A percentile compares a stretch with the other conserved stretches of the same genome.
phyloP scores from a whole-genome alignment of 2,888 invertebrate genomes.

The Amphipyra tragopoginis region DNA sequence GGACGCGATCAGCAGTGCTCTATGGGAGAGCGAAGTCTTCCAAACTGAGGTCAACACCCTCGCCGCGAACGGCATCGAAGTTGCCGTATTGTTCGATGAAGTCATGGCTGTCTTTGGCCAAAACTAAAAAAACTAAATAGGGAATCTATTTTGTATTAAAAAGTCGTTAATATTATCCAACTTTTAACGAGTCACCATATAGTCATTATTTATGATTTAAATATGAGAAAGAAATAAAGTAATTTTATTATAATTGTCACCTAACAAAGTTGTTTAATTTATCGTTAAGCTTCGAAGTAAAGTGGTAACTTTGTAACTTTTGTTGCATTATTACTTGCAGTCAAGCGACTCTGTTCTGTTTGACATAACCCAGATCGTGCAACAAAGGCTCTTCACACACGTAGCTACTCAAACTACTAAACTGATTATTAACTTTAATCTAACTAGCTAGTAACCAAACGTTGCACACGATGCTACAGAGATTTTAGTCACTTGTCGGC shows the following conservation, averaged over 20 bases:
- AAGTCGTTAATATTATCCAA: background rate
- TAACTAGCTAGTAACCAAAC: too few species aligned
- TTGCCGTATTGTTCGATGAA: conserved; percentile 64
- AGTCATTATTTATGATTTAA: conserved; percentile 10
- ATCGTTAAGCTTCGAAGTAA: background rate
- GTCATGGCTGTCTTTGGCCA: conserved; percentile 77
- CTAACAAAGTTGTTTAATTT: conserved; percentile 16
- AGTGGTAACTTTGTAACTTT: conserved; percentile 10
- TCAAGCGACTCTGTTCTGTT: too few species aligned
- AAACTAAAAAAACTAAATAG: conserved; percentile 50
- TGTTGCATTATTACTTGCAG: background rate
- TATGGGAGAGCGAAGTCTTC: conserved; percentile 75
- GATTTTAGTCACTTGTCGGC: too few species aligned
- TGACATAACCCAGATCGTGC: too few species aligned
- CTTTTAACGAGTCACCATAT: background rate
- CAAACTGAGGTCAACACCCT: conserved; percentile 69
- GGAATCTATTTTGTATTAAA: background rate
- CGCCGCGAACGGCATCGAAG: conserved; percentile 72
- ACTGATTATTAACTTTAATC: too few species aligned
- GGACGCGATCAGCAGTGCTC: conserved; percentile 65
- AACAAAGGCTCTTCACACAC: too few species aligned
- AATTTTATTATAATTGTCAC: conserved; percentile 8
- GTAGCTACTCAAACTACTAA: too few species aligned
- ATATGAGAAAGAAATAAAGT: conserved; percentile 10
- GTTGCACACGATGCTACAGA: too few species aligned